Conservation (phyloP, 1,140 invertebrate species). For the Aphaenogaster floridana region DNA sequence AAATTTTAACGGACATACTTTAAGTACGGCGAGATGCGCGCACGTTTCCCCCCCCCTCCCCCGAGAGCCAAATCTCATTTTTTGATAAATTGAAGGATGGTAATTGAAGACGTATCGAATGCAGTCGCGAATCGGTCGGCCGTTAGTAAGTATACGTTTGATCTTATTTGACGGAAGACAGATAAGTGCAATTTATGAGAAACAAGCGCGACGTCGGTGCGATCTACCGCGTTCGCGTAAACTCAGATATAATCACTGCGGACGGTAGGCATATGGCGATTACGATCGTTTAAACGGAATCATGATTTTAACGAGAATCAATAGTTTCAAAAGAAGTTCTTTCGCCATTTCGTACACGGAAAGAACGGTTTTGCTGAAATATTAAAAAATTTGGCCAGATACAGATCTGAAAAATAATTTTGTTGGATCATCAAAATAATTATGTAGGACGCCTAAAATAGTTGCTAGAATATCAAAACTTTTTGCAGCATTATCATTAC, state of each 20-base stretch:
- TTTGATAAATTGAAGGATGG: constrained; percentile 36
- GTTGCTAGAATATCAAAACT: too few species aligned
- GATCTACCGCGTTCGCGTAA: constrained; percentile 1
- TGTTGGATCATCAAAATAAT: too few species aligned
- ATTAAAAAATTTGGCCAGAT: too few species aligned
- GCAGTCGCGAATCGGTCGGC: constrained; percentile 13
- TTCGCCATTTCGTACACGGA: neutral
- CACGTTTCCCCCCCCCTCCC: neutral
- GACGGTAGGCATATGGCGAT: neutral
- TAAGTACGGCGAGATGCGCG: constrained; percentile 33
- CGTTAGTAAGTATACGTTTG: constrained; percentile 46
- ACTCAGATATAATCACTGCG: constrained; percentile 21
- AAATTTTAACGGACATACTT: constrained; percentile 64
- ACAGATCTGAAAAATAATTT: too few species aligned
- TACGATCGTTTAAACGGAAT: neutral
- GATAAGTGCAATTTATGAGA: constrained; percentile 35
- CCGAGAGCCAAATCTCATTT: constrained; percentile 30
- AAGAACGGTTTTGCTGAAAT: too few species aligned
- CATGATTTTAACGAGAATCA: neutral
- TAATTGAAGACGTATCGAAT: constrained; percentile 46
- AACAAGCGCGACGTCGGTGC: neutral
- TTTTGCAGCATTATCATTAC: too few species aligned
- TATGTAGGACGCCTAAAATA: too few species aligned
- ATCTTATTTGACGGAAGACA: constrained; percentile 23
- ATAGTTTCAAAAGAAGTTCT: neutral